Evolutionary conservation across 1,140 invertebrate genomes (phyloP), one percentile per base, ranked within the genome.

Genomic region (Dendroctonus ponderosae): DNA sequence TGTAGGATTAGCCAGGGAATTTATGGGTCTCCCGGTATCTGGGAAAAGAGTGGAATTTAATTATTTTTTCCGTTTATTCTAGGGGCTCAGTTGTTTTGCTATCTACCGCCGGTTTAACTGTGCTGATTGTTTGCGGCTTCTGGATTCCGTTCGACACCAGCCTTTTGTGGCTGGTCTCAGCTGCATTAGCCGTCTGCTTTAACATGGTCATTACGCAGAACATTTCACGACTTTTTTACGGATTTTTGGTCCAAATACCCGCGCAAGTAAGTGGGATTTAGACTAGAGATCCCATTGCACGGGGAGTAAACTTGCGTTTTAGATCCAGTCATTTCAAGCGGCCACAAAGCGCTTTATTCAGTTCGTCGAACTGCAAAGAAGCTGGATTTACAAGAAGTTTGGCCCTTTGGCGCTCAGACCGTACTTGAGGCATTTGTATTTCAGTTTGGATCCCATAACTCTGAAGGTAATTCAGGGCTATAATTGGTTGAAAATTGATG

Each of bases 351-450:
- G 54, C 46, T 50, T 70, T 12, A 56, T 62, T 39, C 12, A 52
- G 12, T 64, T 48, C 41, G 51, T 71, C 9, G 67, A 71, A 43
- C 9, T 58, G 5, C 70, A 71, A 51, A 52, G 67, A 48, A 15
- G 9, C 7, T 59, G 46, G 11, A 40, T 71, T 9, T 71, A 68
- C 43, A 71, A 58, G 38, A 60, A 54, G 12, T 71, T 68, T 61
- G 74, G 74, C 38, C 37, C 51, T 3, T 26, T 63, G 14, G 40
- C 46, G 42, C 48, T 75, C 7, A 68, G 74, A 54, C 70, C 72
- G 0, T 73, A 72, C 58, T 70, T 73, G 8, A 51, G 51, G 39
- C 70, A 74, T 48, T 46, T 73, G 11, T 74, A 75, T 54, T 59
- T 48, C 62, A 62, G 62, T 6, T 11, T 75, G 46, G 61, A 67